phyloP scores from a whole-genome alignment of 2,113 vertebrate species.

The Eclectus roratus region DNA sequence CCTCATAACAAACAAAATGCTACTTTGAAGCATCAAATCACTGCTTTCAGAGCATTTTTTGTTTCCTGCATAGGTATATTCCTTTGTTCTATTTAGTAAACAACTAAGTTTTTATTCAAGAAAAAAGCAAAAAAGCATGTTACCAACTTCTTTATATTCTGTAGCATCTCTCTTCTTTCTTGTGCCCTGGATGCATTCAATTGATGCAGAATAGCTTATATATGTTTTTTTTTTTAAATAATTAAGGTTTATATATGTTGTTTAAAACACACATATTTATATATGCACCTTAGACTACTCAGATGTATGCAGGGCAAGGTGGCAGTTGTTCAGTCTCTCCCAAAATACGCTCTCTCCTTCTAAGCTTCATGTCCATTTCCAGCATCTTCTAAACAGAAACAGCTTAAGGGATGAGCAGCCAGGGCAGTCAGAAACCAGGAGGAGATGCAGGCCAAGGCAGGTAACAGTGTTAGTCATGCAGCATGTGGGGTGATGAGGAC shows the following conservation, averaged over 20 bases:
- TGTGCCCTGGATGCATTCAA: background rate
- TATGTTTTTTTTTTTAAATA: no score
- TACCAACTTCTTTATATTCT: background rate
- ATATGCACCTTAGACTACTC: background rate
- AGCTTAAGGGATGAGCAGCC: background rate
- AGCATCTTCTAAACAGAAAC: background rate
- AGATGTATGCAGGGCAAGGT: background rate
- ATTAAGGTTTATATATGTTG: background rate
- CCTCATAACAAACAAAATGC: background rate
- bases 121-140: background rate
- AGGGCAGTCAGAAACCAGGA: background rate
- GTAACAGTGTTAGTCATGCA: background rate
- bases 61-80: background rate
- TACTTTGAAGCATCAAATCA: background rate
- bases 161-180: background rate
- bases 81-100: background rate
- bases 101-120: background rate
- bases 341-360: background rate
- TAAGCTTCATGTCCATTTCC: background rate
- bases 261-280: background rate
- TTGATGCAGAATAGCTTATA: background rate
- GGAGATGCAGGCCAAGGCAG: background rate
- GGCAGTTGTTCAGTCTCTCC: background rate
- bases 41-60: background rate
- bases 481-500: fast-evolving